A percentile compares a stretch with the other conserved stretches of the same genome.
Evolutionary conservation across 1,140 invertebrate species (phyloP).

Genomic region (Bilobella aurantiaca): DNA sequence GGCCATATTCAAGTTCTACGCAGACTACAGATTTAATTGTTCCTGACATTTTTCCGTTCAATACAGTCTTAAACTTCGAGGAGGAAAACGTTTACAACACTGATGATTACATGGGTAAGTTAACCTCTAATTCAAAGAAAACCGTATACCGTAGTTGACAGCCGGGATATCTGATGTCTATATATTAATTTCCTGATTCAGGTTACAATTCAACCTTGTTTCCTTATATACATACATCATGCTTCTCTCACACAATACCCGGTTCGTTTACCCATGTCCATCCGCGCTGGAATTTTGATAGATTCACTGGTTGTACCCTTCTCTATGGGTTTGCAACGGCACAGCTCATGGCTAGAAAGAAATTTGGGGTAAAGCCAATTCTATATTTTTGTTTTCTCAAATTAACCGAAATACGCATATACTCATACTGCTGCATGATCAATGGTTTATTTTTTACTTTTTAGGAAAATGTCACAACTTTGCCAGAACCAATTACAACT

Average conservation of each 20-base stretch:
- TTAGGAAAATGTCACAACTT: constrained; percentile 45
- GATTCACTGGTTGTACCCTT: constrained; percentile 49
- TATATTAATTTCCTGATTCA: constrained; percentile 22
- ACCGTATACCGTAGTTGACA: background rate
- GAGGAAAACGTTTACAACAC: constrained; percentile 53
- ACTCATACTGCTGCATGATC: constrained; percentile 7
- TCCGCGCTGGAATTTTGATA: constrained; percentile 31
- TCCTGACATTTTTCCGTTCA: constrained; percentile 60
- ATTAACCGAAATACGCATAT: constrained; percentile 4
- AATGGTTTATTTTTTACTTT: constrained; percentile 5
- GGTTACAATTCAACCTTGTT: constrained; percentile 30
- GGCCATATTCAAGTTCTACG: constrained; percentile 43
- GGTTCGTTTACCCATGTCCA: constrained; percentile 53
- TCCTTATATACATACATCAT: constrained; percentile 58
- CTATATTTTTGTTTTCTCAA: background rate
- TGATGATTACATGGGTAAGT: constrained; percentile 60
- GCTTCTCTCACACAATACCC: constrained; percentile 55
- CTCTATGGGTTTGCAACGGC: constrained; percentile 62
- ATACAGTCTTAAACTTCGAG: constrained; percentile 54
- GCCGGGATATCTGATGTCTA: background rate
- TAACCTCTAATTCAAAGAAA: constrained; percentile 1
- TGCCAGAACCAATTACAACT: constrained; percentile 65
- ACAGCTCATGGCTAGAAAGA: constrained; percentile 55
- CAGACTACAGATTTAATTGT: constrained; percentile 43
- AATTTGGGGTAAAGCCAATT: constrained; percentile 51